phyloP scores from a whole-genome alignment of 2,888 invertebrate genomes.

The Toxonevra muliebris region DNA sequence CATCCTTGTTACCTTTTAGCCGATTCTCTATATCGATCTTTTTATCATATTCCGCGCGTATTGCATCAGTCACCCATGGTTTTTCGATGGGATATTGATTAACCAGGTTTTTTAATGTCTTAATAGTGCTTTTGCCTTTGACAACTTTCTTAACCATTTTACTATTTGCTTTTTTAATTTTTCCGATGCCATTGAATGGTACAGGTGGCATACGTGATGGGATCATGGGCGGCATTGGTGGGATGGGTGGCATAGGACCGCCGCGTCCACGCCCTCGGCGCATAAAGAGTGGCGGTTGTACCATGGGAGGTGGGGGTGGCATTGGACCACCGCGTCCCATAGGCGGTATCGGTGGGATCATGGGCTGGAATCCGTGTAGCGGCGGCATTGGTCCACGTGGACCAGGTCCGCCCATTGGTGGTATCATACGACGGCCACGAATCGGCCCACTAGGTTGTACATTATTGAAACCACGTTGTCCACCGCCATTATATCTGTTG shows the following conservation, averaged over 20 bases:
- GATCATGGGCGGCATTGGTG: conserved; percentile 48
- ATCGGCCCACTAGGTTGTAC: conserved; percentile 25
- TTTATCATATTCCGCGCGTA: conserved; percentile 68
- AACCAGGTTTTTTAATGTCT: conserved; percentile 60
- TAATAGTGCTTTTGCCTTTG: conserved; percentile 58
- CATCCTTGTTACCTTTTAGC: conserved; percentile 65
- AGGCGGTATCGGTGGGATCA: conserved; percentile 52
- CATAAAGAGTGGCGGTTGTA: conserved; percentile 55
- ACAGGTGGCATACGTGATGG: conserved; percentile 47
- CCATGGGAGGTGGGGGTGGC: conserved; percentile 43
- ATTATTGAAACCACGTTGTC: conserved; percentile 39
- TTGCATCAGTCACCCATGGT: conserved; percentile 70
- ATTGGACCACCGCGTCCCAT: conserved; percentile 44
- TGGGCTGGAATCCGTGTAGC: conserved; percentile 50
- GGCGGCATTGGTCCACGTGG: conserved; percentile 48
- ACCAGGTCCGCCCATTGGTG: conserved; percentile 41
- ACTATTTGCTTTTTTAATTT: conserved; percentile 55
- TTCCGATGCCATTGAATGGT: conserved; percentile 46
- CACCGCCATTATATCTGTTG: conserved; percentile 37
- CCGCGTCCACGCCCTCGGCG: conserved; percentile 51
- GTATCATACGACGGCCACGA: conserved; percentile 46
- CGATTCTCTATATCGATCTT: conserved; percentile 68
- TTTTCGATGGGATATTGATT: conserved; percentile 67
- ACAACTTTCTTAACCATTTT: conserved; percentile 51
- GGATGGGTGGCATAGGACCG: conserved; percentile 48